A percentile compares a stretch with the other conserved stretches of the same genome.
phyloP scores from a whole-genome alignment of 2,888 invertebrate species.

The Eupithecia centaureata region DNA sequence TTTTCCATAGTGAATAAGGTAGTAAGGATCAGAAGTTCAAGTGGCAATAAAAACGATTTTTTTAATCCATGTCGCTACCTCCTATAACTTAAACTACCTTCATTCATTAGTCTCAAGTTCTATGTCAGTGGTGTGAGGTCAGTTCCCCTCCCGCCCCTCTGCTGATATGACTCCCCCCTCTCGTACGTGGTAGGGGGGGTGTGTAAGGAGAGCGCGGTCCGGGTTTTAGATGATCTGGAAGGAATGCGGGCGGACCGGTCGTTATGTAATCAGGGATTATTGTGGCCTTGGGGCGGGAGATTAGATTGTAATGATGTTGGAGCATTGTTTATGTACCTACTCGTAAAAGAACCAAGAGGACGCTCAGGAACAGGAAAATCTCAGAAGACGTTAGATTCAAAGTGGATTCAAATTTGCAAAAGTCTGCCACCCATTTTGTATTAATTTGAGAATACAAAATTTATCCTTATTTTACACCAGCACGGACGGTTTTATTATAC shows the following conservation, averaged over 20 bases:
- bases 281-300: conserved; percentile 17
- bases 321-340: neutral
- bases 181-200: neutral
- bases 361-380: no score
- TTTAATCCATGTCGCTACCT: conserved; percentile 9
- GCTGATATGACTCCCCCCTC: conserved; percentile 3
- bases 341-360: neutral
- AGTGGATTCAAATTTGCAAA: no score
- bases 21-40: no score
- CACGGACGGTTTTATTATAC: no score
- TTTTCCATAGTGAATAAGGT: no score
- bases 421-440: neutral
- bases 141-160: conserved; percentile 3
- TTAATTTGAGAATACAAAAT: no score
- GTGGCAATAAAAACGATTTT: no score
- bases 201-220: conserved; percentile 13
- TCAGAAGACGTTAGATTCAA: neutral
- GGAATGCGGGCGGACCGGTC: conserved; percentile 33
- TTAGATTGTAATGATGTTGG: neutral
- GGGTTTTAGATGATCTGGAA: conserved; percentile 22
- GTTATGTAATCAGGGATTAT: conserved; percentile 29
- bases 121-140: conserved; percentile 34
- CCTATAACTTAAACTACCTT: conserved; percentile 23
- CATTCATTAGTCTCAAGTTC: conserved; percentile 33
- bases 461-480: no score